Evolutionary conservation across 1,140 invertebrate genomes (phyloP).

Genomic region (Tetramorium simillimum): DNA sequence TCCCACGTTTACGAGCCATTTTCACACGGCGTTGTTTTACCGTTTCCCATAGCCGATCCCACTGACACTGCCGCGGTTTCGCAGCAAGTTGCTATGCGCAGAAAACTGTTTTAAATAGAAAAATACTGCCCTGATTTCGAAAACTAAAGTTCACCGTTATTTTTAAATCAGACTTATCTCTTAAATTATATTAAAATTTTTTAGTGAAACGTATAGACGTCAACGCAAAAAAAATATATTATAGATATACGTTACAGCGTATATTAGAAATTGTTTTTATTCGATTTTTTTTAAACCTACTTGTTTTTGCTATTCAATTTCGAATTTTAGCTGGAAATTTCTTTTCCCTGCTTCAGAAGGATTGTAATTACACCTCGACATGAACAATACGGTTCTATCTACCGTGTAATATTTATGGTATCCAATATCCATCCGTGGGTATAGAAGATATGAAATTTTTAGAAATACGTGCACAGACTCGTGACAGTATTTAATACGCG

Average conservation of each 20-base stretch:
- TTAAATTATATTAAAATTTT: constrained; percentile 20
- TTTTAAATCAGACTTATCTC: background rate
- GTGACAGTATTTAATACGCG: constrained; percentile 34
- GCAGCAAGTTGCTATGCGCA: constrained; percentile 23
- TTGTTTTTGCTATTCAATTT: background rate
- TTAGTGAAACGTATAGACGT: background rate
- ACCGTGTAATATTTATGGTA: constrained; percentile 42
- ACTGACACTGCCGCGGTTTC: constrained; percentile 11
- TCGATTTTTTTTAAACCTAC: background rate
- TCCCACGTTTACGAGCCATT: constrained; percentile 76
- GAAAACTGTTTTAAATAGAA: constrained; percentile 10
- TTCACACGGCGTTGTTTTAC: constrained; percentile 73
- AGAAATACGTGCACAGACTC: constrained; percentile 34
- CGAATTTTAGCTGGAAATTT: background rate
- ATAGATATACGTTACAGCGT: background rate
- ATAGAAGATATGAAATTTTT: constrained; percentile 49
- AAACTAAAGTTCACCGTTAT: background rate
- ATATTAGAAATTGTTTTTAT: background rate
- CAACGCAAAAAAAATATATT: background rate
- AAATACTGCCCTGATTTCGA: constrained; percentile 31
- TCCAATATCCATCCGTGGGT: constrained; percentile 40
- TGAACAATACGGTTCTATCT: constrained; percentile 5
- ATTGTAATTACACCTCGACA: constrained; percentile 26
- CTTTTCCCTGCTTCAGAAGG: background rate
- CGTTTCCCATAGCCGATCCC: constrained; percentile 53